Percentiles rank a stretch among this genome's conserved stretches.
Conservation (phyloP, 30 jellyfish, hydroid and myxozoan genomes). For the Aurelia sp. region DNA sequence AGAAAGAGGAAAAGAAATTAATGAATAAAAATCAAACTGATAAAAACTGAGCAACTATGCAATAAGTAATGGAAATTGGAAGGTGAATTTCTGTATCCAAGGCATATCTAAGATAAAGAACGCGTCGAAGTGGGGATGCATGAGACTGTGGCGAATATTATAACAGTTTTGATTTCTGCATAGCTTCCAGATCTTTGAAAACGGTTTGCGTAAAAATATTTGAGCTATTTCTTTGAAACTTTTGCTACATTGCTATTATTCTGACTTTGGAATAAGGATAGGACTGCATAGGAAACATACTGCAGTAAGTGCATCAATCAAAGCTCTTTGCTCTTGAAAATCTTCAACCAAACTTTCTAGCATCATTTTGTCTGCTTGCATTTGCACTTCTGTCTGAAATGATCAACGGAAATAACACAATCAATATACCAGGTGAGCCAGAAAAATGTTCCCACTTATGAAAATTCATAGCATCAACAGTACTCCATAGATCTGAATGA, state of each 20-base stretch:
- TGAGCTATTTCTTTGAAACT: background rate
- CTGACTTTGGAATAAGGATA: background rate
- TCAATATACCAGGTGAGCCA: no score
- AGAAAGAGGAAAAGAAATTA: background rate
- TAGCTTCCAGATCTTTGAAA: slow-evolving; percentile 79
- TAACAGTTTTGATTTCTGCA: background rate
- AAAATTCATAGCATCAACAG: no score
- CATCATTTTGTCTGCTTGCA: slow-evolving; percentile 67
- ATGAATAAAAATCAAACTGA: no score
- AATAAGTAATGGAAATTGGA: no score
- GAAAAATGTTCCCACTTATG: no score
- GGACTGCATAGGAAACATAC: slow-evolving; percentile 10
- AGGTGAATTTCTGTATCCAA: no score
- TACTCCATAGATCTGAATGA: no score
- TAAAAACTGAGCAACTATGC: no score
- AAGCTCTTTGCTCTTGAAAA: slow-evolving; percentile 84
- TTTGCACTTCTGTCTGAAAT: slow-evolving; percentile 63
- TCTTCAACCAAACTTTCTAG: slow-evolving; percentile 54
- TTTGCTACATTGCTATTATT: background rate
- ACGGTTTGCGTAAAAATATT: background rate
- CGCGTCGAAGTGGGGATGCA: no score
- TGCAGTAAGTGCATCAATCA: slow-evolving; percentile 89
- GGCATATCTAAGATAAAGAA: no score
- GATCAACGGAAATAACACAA: no score
- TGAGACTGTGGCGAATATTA: no score